Conservation (phyloP, 2,888 invertebrate species). For the Lutraria lutraria region DNA sequence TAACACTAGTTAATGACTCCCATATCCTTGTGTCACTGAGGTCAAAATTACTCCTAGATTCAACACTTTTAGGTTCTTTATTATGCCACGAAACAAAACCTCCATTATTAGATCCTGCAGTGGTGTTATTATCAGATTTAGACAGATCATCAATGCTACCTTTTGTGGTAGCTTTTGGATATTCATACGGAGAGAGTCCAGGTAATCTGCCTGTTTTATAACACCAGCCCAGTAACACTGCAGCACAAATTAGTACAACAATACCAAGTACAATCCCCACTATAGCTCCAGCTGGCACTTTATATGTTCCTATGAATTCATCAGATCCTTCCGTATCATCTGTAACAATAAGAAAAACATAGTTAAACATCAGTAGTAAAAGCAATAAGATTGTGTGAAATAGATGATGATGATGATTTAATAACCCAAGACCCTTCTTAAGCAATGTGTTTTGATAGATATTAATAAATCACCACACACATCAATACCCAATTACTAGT, state of each 20-base stretch:
- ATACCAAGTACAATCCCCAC: constrained; percentile 79
- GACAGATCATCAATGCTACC: constrained; percentile 38
- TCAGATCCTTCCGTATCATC: constrained; percentile 76
- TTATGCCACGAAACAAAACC: constrained; percentile 66
- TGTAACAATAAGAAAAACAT: constrained; percentile 50
- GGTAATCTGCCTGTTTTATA: constrained; percentile 76
- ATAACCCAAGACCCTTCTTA: no score
- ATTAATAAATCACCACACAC: no score
- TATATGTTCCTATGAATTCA: constrained; percentile 69
- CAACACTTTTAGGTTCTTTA: constrained; percentile 49
- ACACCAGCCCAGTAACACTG: constrained; percentile 79
- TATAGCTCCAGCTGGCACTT: constrained; percentile 77
- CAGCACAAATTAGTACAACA: constrained; percentile 73
- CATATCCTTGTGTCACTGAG: constrained; percentile 66
- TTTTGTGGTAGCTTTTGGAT: constrained; percentile 17
- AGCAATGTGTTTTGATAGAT: no score
- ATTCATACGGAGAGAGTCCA: constrained; percentile 52
- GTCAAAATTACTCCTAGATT: constrained; percentile 65
- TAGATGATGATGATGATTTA: neutral
- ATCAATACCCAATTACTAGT: no score
- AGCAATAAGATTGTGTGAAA: neutral
- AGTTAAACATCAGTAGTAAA: neutral
- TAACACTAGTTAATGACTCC: constrained; percentile 63
- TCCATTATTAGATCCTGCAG: constrained; percentile 43
- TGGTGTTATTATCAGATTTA: neutral